These are phyloP conservation scores for Sebastolobus altivelis DNA, from an alignment of 2,797 vertebrate species.

Conservation along the genomic window DNA sequence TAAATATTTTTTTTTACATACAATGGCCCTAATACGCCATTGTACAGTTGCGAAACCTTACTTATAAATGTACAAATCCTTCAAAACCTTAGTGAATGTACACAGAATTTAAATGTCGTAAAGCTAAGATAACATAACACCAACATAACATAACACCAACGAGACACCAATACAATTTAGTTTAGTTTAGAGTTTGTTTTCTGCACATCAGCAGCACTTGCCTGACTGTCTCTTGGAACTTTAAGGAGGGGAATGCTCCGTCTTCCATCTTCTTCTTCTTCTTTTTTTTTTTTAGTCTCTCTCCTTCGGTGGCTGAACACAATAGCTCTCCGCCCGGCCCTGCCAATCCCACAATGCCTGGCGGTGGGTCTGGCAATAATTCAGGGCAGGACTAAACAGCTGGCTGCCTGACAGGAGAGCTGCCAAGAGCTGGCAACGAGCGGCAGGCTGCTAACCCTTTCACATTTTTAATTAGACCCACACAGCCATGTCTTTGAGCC, in stretches of 20 bases:
- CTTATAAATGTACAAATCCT: neutral
- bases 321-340: constrained; percentile 74
- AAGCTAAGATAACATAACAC: neutral
- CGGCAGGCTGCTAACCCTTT: constrained; percentile 98
- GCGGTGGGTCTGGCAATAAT: constrained; percentile 90
- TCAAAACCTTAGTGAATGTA: neutral
- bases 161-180: neutral
- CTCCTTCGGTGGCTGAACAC: constrained; percentile 63
- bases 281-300: constrained; percentile 8
- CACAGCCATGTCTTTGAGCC: constrained; percentile 99
- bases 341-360: constrained; percentile 91
- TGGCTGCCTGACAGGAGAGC: constrained; percentile 96
- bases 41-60: neutral
- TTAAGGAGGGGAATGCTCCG: constrained; percentile 45
- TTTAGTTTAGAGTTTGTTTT: neutral
- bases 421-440: constrained; percentile 97
- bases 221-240: constrained; percentile 42
- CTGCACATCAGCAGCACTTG: constrained; percentile 21
- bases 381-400: constrained; percentile 98
- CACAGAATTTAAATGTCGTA: neutral
- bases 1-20: no score
- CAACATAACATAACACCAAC: neutral
- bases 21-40: neutral
- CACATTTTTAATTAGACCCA: constrained; percentile 99
- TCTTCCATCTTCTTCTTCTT: constrained; percentile 32